These are phyloP conservation scores for Standfussiana lucernea DNA, from an alignment of 2,888 invertebrate genomes.

Conservation along the genomic window DNA sequence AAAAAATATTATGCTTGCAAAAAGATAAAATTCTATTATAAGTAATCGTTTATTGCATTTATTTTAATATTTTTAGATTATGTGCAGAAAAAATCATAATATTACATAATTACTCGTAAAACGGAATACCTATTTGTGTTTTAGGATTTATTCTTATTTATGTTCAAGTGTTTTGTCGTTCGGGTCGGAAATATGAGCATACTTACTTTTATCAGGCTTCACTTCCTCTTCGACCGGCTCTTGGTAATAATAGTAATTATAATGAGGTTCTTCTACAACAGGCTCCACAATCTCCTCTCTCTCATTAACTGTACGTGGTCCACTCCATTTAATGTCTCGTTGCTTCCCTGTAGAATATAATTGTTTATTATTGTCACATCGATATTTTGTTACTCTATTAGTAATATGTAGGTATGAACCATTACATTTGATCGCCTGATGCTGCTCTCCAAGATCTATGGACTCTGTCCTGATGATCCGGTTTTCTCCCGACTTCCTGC, in stretches of 20 bases:
- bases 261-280: not conserved
- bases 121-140: not conserved
- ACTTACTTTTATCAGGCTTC: conserved; percentile 28
- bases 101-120: not conserved
- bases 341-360: conserved; percentile 38
- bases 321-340: conserved; percentile 31
- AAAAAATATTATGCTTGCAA: not conserved
- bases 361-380: not conserved
- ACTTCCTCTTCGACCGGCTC: not conserved
- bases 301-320: conserved; percentile 16
- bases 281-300: not conserved
- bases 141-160: not conserved
- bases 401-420: not conserved
- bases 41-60: not conserved
- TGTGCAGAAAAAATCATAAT: not conserved
- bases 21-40: not conserved
- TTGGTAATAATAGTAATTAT: not conserved
- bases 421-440: conserved; percentile 40
- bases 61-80: not conserved
- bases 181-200: not conserved
- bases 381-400: not conserved
- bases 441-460: conserved; percentile 13
- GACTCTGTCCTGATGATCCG: conserved; percentile 28
- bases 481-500: conserved; percentile 45
- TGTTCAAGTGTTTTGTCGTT: not conserved